Base-by-base conservation (phyloP, 2,888 invertebrate genomes). In the Cyaniris semiargus region DNA sequence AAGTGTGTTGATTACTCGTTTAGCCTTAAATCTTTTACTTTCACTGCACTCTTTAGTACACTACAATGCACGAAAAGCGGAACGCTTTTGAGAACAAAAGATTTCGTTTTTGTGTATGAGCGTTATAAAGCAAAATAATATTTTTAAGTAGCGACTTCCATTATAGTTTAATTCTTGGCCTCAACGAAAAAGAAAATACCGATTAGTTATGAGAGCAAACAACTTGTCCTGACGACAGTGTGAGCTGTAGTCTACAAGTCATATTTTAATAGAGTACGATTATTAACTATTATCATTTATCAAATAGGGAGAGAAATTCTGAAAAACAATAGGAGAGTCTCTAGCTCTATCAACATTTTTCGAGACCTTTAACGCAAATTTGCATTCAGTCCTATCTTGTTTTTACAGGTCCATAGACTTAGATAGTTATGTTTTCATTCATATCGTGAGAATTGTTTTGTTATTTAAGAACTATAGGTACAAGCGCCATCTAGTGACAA, bases 1-100 rank as follows among this genome's bases (percentile, higher is more conserved):
- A 81, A 80, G 81, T 79, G 76, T 79, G 81, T 81, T 80, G 78
- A 81, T 80, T 79, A 79, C 79, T 79, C 78, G 79, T 77, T 60
- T 77, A 79, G 77, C 72, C 80, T 78, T 79, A 80, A 79, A 79
- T 77, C 78, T 75, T 71, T 78, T 76, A 78, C 80, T 80, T 80
- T 80, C 80, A 80, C 80, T 78, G 44, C 77, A n/a, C 77, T 72
- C 58, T 77, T 77, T 72, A 72, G 72, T 58, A 72, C 23, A 44
- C 44, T 27, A 77, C 58, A 27, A 77, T 72, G 44, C 38, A 77
- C 44, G 44, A 72, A 72, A 77, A 21, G 56, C 66, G 23, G 38
- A 76, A 76, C 60, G 7, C 23, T 66, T 38, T 18, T 23, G 13
- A 66, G 8, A 44, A 66, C 76, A 76, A 76, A 66, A 76, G 60